A percentile compares a stretch with the other conserved stretches of the same genome.
Evolutionary conservation across 2,113 vertebrate species (phyloP).

Genomic region (Caracal caracal): DNA sequence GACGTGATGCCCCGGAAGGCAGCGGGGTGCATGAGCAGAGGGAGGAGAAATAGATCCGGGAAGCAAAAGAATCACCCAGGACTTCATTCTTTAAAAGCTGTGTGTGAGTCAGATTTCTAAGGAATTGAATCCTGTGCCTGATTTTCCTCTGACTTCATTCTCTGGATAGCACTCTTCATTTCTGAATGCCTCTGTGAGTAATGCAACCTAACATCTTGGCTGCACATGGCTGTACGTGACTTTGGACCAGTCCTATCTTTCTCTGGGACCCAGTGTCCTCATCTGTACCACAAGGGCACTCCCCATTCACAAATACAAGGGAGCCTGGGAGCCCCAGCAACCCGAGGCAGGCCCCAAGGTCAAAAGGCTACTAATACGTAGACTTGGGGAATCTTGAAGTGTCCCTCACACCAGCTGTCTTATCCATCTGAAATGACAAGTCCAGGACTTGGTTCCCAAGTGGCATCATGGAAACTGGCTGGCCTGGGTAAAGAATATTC

Average conservation of each 20-base stretch:
- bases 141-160: background rate
- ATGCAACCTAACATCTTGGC: background rate
- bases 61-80: background rate
- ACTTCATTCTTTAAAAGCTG: background rate
- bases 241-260: background rate
- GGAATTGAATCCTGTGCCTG: background rate
- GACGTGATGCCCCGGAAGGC: background rate
- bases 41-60: background rate
- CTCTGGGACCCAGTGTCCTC: background rate
- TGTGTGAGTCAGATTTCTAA: background rate
- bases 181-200: background rate
- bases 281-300: background rate
- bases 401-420: background rate
- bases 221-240: background rate
- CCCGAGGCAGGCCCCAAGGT: background rate
- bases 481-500: background rate
- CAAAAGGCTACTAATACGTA: background rate
- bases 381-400: background rate
- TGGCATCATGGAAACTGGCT: background rate
- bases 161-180: background rate
- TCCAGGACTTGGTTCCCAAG: background rate
- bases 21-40: fast-evolving
- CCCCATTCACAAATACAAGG: background rate
- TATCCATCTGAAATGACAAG: background rate
- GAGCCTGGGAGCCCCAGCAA: fast-evolving